A percentile compares a stretch with the other conserved stretches of the same genome.
These are phyloP conservation scores for Amphimallon solstitiale DNA, from an alignment of 2,888 invertebrate species.

Conservation along the genomic window DNA sequence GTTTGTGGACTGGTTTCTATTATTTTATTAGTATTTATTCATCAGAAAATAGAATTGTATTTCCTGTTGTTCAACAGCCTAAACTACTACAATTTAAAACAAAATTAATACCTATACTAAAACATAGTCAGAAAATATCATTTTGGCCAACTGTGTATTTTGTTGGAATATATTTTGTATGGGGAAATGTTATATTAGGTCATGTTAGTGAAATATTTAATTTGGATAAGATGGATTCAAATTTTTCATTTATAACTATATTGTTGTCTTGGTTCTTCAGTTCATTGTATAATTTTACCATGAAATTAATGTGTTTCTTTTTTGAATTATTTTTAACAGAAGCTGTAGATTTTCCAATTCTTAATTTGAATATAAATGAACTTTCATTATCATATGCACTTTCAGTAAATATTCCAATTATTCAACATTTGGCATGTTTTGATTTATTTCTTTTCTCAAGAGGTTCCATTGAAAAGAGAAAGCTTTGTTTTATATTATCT, in stretches of 20 bases:
- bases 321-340: constrained; percentile 79
- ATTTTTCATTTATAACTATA: constrained; percentile 61
- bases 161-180: constrained; percentile 69
- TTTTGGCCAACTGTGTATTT: constrained; percentile 73
- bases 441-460: constrained; percentile 77
- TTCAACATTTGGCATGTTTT: constrained; percentile 79
- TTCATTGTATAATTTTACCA: constrained; percentile 74
- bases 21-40: constrained; percentile 70
- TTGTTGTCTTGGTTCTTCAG: constrained; percentile 77
- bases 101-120: constrained; percentile 67
- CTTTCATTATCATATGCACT: constrained; percentile 73
- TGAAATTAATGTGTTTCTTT: constrained; percentile 75
- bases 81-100: constrained; percentile 75
- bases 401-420: constrained; percentile 70
- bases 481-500: constrained; percentile 76
- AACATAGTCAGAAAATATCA: constrained; percentile 69
- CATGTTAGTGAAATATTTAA: constrained; percentile 67
- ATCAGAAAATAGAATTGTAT: constrained; percentile 69
- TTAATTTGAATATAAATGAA: constrained; percentile 59
- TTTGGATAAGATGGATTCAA: constrained; percentile 65
- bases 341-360: constrained; percentile 73
- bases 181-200: constrained; percentile 68
- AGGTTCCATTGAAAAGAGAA: constrained; percentile 70
- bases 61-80: constrained; percentile 76
- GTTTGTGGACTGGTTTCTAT: constrained; percentile 74